Conservation (phyloP, 2,797 vertebrate species). For the Rhinatrema bivittatum region DNA sequence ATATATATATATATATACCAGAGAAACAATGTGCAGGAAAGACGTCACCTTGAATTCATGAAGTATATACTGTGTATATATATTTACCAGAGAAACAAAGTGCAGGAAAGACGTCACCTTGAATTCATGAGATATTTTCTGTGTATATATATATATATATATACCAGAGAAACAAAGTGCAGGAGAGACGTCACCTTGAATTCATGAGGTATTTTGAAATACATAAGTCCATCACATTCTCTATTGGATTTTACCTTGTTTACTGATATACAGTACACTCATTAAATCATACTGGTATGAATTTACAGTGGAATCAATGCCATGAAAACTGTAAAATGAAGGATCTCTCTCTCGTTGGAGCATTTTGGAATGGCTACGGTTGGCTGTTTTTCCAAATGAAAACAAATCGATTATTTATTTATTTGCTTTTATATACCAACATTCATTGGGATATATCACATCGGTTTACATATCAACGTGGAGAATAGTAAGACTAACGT, state of each 20-base stretch:
- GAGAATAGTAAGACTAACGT: too few species aligned
- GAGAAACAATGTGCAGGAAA: too few species aligned
- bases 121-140: too few species aligned
- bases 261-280: background rate
- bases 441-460: too few species aligned
- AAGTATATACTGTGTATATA: too few species aligned
- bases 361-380: conserved; percentile 6
- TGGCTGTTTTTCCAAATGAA: conserved; percentile 11
- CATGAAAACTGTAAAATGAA: background rate
- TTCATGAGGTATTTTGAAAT: conserved; percentile 1
- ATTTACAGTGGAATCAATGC: conserved; percentile 1
- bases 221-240: background rate
- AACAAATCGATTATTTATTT: background rate
- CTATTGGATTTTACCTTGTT: background rate
- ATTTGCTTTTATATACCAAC: too few species aligned
- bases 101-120: too few species aligned
- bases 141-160: too few species aligned
- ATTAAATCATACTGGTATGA: background rate
- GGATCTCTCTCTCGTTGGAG: background rate
- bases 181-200: background rate
- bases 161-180: background rate
- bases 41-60: too few species aligned
- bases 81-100: too few species aligned
- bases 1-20: too few species aligned
- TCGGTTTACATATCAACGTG: too few species aligned